These are phyloP conservation scores for Melieria picta DNA, from an alignment of 2,888 invertebrate genomes.

Conservation along the genomic window DNA sequence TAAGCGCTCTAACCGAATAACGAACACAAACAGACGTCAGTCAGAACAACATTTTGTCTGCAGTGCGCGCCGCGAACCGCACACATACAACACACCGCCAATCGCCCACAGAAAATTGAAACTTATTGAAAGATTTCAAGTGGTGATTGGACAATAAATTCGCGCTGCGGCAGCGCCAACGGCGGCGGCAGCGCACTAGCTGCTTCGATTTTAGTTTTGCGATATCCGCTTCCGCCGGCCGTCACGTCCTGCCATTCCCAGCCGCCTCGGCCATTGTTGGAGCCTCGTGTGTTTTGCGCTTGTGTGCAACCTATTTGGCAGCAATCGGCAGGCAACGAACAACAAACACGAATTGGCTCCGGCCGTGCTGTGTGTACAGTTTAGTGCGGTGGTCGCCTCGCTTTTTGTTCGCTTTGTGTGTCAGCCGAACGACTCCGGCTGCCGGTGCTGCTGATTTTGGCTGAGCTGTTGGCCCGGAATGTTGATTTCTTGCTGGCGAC, in stretches of 20 bases:
- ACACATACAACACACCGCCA: slow-evolving; percentile 11
- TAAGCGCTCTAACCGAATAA: slow-evolving; percentile 6
- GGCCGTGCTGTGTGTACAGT: not conserved
- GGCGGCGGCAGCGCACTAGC: too few relatives aligned
- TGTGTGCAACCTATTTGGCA: slow-evolving; percentile 34
- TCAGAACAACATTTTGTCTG: not conserved
- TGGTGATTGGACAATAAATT: slow-evolving; percentile 38
- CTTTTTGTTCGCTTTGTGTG: not conserved
- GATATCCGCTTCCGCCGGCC: too few relatives aligned
- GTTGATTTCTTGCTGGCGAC: slow-evolving; percentile 14
- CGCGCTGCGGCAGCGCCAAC: not conserved
- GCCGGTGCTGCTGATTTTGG: not conserved
- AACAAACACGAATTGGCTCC: slow-evolving; percentile 23
- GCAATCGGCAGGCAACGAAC: not conserved
- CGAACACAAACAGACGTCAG: not conserved
- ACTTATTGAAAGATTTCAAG: slow-evolving; percentile 37
- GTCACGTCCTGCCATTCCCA: too few relatives aligned
- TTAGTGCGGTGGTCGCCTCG: not conserved
- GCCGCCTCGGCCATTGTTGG: too few relatives aligned
- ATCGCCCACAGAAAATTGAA: slow-evolving; percentile 30
- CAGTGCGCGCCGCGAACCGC: not conserved
- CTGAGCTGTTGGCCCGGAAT: slow-evolving; percentile 7
- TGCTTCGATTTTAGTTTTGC: too few relatives aligned
- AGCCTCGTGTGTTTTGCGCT: not conserved
- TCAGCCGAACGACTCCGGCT: not conserved